These are phyloP conservation scores for Antheraea yamamai DNA, from an alignment of 2,888 invertebrate genomes.

Conservation along the genomic window DNA sequence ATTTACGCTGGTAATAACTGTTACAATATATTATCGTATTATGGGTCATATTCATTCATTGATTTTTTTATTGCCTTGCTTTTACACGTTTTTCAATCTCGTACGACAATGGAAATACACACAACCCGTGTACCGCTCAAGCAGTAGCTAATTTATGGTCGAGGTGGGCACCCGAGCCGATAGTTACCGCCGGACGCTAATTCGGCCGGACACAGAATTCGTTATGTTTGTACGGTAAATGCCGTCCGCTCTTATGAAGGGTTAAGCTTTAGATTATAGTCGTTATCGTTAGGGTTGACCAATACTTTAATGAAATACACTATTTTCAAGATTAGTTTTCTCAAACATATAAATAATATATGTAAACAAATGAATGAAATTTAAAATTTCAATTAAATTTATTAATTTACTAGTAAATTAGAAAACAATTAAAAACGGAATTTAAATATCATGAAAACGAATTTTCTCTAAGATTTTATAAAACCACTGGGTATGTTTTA, in stretches of 20 bases:
- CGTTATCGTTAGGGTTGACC: slow-evolving; percentile 16
- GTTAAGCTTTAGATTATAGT: slow-evolving; percentile 40
- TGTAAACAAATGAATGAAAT: too few species aligned
- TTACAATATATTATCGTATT: background rate
- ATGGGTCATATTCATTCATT: background rate
- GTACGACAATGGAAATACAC: slow-evolving; percentile 49
- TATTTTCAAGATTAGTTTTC: background rate
- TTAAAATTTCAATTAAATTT: too few species aligned
- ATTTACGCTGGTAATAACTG: too few species aligned
- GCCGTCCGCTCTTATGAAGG: slow-evolving; percentile 28
- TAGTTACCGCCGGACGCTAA: slow-evolving; percentile 73
- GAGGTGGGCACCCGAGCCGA: slow-evolving; percentile 71
- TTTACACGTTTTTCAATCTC: slow-evolving; percentile 19
- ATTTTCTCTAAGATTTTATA: too few species aligned
- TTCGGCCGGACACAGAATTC: slow-evolving; percentile 60
- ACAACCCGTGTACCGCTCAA: slow-evolving; percentile 64
- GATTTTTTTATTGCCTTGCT: too few species aligned
- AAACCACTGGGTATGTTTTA: too few species aligned
- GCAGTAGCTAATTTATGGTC: slow-evolving; percentile 77
- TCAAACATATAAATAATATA: background rate
- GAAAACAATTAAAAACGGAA: too few species aligned
- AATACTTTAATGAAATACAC: background rate
- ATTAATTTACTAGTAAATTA: too few species aligned
- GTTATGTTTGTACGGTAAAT: slow-evolving; percentile 28
- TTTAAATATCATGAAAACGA: too few species aligned